These are phyloP conservation scores for Galeopterus variegatus DNA, from an alignment of 2,113 vertebrate species.

Conservation along the genomic window DNA sequence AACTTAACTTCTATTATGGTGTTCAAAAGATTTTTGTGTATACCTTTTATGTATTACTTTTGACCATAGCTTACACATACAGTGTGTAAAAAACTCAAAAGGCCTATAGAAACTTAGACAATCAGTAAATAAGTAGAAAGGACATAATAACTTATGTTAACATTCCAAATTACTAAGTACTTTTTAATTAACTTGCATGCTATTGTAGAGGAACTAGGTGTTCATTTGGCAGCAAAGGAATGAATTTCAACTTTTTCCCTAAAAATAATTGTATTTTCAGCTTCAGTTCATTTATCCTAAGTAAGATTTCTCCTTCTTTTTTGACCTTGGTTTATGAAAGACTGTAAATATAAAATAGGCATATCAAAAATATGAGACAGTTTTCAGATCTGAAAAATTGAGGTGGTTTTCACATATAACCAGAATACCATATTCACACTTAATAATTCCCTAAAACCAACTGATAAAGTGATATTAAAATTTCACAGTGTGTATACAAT, in stretches of 20 bases:
- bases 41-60: no score
- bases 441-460: not conserved
- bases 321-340: not conserved
- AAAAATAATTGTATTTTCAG: not conserved
- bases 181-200: not conserved
- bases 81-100: not conserved
- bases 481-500: not conserved
- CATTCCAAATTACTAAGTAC: not conserved
- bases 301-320: not conserved
- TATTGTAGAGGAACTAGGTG: not conserved
- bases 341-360: not conserved
- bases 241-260: not conserved
- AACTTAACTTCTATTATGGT: not conserved
- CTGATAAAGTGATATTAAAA: not conserved
- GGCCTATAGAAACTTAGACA: not conserved
- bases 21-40: not conserved
- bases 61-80: not conserved
- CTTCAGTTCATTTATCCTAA: not conserved
- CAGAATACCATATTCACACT: not conserved
- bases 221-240: not conserved
- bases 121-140: not conserved
- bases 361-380: not conserved
- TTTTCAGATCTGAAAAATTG: not conserved
- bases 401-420: not conserved
- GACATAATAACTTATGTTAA: not conserved